These are phyloP conservation scores for Tamandua tetradactyla DNA, from an alignment of 2,797 vertebrate species.

Conservation along the genomic window DNA sequence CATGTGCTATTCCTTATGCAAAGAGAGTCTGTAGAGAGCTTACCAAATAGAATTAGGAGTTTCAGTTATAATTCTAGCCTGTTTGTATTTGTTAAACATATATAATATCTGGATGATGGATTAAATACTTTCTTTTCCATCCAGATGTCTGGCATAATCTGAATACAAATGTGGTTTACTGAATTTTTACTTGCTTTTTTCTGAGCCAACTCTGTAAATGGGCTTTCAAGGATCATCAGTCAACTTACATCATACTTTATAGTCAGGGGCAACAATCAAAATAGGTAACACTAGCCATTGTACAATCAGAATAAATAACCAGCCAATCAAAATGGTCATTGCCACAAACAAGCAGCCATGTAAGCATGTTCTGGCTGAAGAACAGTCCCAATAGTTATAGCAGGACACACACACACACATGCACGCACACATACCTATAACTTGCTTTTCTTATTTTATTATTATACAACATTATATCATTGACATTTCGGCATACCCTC, in stretches of 20 bases:
- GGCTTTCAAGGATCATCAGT: conserved; percentile 13
- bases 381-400: background rate
- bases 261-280: conserved; percentile 40
- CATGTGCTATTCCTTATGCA: background rate
- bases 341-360: conserved; percentile 38
- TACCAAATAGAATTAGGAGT: conserved; percentile 18
- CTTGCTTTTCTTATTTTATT: background rate
- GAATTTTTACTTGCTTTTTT: conserved; percentile 19
- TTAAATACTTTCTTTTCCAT: conserved; percentile 53
- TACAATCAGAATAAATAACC: conserved; percentile 39
- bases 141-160: conserved; percentile 25
- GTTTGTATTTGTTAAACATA: conserved; percentile 50
- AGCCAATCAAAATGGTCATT: conserved; percentile 45
- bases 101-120: background rate
- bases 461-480: background rate
- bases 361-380: background rate
- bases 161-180: conserved; percentile 28
- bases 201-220: conserved; percentile 19
- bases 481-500: background rate
- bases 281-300: conserved; percentile 50
- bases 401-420: background rate
- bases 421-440: background rate
- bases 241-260: conserved; percentile 41
- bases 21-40: background rate
- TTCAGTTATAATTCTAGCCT: conserved; percentile 59